Evolutionary conservation across 2,113 vertebrate species (phyloP).

Genomic region (Petromus typicus): DNA sequence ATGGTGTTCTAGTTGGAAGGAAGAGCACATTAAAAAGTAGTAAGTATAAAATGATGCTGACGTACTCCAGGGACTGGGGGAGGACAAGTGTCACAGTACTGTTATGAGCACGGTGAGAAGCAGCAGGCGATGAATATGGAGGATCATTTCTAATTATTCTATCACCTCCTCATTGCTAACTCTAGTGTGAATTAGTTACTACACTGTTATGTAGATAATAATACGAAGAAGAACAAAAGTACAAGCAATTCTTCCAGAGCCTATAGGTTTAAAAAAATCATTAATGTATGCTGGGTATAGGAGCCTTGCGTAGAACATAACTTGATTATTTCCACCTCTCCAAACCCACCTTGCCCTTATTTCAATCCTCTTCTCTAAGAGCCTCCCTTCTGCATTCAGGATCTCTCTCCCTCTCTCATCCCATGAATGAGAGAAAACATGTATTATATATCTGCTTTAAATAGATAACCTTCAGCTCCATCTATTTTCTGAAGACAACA

Average conservation of each 20-base stretch:
- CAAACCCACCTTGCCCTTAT: background rate
- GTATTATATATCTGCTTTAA: background rate
- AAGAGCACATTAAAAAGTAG: background rate
- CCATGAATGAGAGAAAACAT: background rate
- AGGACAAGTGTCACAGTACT: background rate
- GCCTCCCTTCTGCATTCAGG: background rate
- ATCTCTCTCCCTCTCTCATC: too few species aligned
- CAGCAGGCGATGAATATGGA: background rate
- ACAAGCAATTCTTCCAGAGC: background rate
- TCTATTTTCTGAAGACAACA: background rate
- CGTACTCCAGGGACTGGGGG: background rate
- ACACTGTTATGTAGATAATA: background rate
- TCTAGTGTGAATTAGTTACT: background rate
- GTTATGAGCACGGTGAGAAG: background rate
- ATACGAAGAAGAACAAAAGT: constrained; percentile 3
- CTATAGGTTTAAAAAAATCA: background rate
- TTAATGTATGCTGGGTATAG: background rate
- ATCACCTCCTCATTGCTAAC: background rate
- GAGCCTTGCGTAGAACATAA: background rate
- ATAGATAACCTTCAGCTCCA: background rate
- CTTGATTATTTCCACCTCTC: background rate
- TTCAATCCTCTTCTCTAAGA: background rate
- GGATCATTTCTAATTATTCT: background rate
- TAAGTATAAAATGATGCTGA: background rate
- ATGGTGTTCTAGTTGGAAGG: background rate